Base-by-base conservation (phyloP, 2,888 invertebrate genomes). In the Sinohyriopsis cumingii region DNA sequence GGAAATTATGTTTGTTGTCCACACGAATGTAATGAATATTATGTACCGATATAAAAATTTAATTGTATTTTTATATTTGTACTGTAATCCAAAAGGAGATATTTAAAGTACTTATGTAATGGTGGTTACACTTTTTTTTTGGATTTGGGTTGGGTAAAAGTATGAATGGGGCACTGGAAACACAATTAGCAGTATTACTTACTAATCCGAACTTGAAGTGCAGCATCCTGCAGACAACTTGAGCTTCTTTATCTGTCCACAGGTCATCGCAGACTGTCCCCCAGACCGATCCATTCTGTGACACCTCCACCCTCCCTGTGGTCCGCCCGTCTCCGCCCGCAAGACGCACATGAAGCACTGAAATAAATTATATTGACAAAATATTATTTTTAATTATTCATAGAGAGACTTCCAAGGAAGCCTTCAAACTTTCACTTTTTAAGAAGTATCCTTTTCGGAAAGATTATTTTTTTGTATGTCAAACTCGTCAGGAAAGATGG, bases 211-310 rank as follows among this genome's bases (percentile, higher is more conserved):
- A 82, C 68, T 76, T 62, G 65, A 72, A 92, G 59, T 92, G 91
- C 1, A 92, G 88, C 76, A 92, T 91, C 71, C 86, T 86, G 81
- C 92, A 92, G 24, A 92, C 90, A 45, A 92, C 88, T 76, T 91
- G 86, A n/a, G 92, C 92, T 85, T 92, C 92, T 55, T 88, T 88
- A 15, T 91, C 86, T 33, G 89, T 90, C 92, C 92, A 92, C 65
- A 89, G 66, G 81, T 88, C 65, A 76, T 92, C 92, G 76, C 92
- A 92, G 45, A 92, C 90, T 7, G 90, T 83, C 6, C 92, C 92
- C 92, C 92, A 92, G 24, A 62, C 72, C 12, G 76, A 73, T 2
- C 75, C 75, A 68, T 82, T 82, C 55, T 72, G 71, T 4, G 79
- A 77, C 20, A 82, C 79, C 66, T 82, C 82, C 15, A 82, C 79